Conservation (phyloP, 1,140 invertebrate species). For the Drosophila orena region DNA sequence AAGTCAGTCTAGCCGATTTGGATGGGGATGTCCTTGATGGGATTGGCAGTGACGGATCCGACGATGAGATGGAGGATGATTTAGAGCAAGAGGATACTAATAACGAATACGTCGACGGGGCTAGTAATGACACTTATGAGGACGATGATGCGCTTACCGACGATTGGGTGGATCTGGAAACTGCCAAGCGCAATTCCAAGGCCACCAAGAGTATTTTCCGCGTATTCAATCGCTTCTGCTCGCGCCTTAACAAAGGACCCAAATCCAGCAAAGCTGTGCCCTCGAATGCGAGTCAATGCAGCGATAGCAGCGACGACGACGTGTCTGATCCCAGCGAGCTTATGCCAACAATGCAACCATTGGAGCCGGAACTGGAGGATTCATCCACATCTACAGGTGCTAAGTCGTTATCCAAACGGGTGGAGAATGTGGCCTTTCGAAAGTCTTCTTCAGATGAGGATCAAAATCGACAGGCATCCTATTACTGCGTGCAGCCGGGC, state of each 20-base stretch:
- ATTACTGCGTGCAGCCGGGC: constrained; percentile 45
- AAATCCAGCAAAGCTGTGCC: not conserved
- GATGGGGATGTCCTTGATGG: constrained; percentile 19
- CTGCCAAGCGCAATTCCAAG: not conserved
- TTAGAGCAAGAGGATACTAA: not conserved
- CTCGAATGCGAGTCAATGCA: constrained; percentile 2
- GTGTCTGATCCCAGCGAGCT: constrained; percentile 26
- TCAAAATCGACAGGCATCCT: constrained; percentile 3
- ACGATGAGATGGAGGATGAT: not conserved
- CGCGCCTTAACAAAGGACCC: constrained; percentile 23
- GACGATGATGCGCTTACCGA: not conserved
- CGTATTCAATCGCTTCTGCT: constrained; percentile 34
- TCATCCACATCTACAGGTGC: not conserved
- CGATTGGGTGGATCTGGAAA: constrained; percentile 56
- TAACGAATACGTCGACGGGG: not conserved
- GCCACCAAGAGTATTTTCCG: constrained; percentile 26
- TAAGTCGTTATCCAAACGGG: not conserved
- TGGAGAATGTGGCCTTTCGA: constrained; percentile 61
- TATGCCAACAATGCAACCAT: constrained; percentile 24
- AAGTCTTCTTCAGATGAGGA: not conserved
- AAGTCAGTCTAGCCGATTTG: not conserved
- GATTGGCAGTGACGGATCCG: constrained; percentile 49
- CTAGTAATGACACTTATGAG: not conserved
- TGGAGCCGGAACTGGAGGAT: constrained; percentile 5
- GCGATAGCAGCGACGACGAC: constrained; percentile 6